Base-by-base conservation (phyloP, 2,888 invertebrate species). In the Drosophila neutralis region DNA sequence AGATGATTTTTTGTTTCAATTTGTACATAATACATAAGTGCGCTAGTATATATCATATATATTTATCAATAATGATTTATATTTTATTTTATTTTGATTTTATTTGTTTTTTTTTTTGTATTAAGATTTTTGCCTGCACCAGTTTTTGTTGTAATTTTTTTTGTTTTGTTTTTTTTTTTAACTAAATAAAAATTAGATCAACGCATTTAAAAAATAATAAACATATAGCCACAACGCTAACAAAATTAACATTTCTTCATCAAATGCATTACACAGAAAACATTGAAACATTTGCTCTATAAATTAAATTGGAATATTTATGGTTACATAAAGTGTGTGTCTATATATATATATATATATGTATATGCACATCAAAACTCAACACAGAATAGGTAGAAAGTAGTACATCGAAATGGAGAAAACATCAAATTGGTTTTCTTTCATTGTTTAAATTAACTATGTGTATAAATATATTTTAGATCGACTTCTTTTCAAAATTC, bases 71-170 rank as follows among this genome's bases (percentile, higher is more conserved):
- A 40, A 68, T 57, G 54, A 59, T 35, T 58, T 57, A 21, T 51
- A 71, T 59, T 71, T 69, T 63, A 59, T 42, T 59, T 70, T 61
- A 21, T 48, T 24, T 40, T 57, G 36, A 51, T 58, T 72, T 67
- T 61, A 40, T 57, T 64, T 65, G 68, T 65, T 24, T 24, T 4
- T 27, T 27, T 29, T 71, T 45, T 52, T 62, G 10, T 59, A 8
- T 56, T 66, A 53, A 57, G 69, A 57, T 72, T 73, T 80, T 85
- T 89, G 85, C 85, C 85, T 85, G 85, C 85, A 85, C 85, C 85
- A 85, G 90, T 85, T 87, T 78, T 72, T 54, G 62, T 60, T 24
- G 52, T 58, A 35, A 27, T 33, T 56, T 24, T 29, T 61, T 35
- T 60, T 18, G 0, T 57, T 13, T 51, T 24, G 24, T 53, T 60